Percentiles rank a stretch among this genome's conserved stretches.
Evolutionary conservation across 2,797 vertebrate genomes (phyloP).

Genomic region (Oryzias sinensis): DNA sequence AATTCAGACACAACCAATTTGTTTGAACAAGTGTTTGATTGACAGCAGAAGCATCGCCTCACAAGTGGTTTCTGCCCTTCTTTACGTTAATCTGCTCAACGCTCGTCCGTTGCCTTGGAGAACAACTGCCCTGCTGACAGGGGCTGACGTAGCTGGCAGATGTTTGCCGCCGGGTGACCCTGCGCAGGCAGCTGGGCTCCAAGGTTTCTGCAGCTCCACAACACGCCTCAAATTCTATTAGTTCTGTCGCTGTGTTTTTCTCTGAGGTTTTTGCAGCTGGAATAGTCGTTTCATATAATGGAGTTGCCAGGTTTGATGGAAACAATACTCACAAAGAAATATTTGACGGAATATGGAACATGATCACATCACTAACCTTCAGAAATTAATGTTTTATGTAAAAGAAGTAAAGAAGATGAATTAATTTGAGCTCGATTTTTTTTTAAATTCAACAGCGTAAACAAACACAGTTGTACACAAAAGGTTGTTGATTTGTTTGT

Average conservation of each 20-base stretch:
- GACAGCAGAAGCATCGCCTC: constrained; percentile 38
- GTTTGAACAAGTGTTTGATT: constrained; percentile 50
- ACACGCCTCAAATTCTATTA: constrained; percentile 22
- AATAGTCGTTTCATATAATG: constrained; percentile 62
- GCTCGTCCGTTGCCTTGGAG: constrained; percentile 22
- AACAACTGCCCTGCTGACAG: constrained; percentile 19
- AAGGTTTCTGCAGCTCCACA: constrained; percentile 48
- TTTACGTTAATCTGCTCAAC: constrained; percentile 16
- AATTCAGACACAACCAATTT: too few species aligned
- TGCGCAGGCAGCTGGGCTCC: constrained; percentile 63
- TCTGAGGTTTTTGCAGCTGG: constrained; percentile 53
- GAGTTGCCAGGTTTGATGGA: constrained; percentile 36
- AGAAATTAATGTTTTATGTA: too few species aligned
- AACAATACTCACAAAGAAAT: constrained; percentile 31
- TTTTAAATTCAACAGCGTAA: constrained; percentile 8
- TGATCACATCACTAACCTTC: too few species aligned
- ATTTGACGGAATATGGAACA: constrained; percentile 35
- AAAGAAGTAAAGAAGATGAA: too few species aligned
- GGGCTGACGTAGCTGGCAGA: constrained; percentile 33
- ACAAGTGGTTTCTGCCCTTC: constrained; percentile 35
- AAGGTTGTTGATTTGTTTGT: constrained; percentile 1
- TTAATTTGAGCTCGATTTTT: too few species aligned
- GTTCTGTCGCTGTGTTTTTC: constrained; percentile 47
- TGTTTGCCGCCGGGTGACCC: constrained; percentile 37
- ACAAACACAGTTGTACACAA: constrained; percentile 8